A percentile compares a stretch with the other conserved stretches of the same genome.
These are phyloP conservation scores for Trypoxylus dichotomus DNA, from an alignment of 1,140 invertebrate genomes.

Conservation along the genomic window DNA sequence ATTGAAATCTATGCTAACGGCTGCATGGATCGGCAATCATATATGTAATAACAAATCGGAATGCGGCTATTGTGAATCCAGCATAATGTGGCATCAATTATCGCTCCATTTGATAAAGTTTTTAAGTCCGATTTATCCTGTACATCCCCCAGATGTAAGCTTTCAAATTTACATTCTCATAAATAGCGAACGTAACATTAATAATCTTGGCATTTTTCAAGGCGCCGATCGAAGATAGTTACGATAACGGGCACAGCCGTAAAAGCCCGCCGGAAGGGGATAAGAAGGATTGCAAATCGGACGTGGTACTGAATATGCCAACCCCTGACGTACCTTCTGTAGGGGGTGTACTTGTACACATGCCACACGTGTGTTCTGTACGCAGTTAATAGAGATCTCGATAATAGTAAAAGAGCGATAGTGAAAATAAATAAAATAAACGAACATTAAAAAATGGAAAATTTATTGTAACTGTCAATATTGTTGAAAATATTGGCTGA, in stretches of 20 bases:
- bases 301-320: conserved; percentile 66
- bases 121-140: conserved; percentile 72
- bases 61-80: conserved; percentile 90
- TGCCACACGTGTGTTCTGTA: conserved; percentile 81
- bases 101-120: conserved; percentile 78
- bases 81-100: conserved; percentile 91
- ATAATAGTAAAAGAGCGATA: conserved; percentile 15
- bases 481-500: too few relatives aligned
- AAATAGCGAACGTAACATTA: too few relatives aligned
- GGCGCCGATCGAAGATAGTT: conserved; percentile 63
- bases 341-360: conserved; percentile 81
- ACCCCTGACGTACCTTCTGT: conserved; percentile 72
- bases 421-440: background rate
- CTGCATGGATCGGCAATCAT: conserved; percentile 74
- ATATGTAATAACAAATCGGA: conserved; percentile 68
- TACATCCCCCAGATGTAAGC: conserved; percentile 76
- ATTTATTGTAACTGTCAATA: background rate
- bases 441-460: background rate
- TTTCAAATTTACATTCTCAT: conserved; percentile 34
- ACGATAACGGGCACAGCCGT: conserved; percentile 61
- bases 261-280: conserved; percentile 68
- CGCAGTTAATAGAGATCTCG: conserved; percentile 49
- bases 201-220: conserved; percentile 44
- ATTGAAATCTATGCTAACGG: conserved; percentile 80
- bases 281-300: conserved; percentile 66